Conservation (phyloP, 2,113 vertebrate genomes). For the Microtus oregoni region DNA sequence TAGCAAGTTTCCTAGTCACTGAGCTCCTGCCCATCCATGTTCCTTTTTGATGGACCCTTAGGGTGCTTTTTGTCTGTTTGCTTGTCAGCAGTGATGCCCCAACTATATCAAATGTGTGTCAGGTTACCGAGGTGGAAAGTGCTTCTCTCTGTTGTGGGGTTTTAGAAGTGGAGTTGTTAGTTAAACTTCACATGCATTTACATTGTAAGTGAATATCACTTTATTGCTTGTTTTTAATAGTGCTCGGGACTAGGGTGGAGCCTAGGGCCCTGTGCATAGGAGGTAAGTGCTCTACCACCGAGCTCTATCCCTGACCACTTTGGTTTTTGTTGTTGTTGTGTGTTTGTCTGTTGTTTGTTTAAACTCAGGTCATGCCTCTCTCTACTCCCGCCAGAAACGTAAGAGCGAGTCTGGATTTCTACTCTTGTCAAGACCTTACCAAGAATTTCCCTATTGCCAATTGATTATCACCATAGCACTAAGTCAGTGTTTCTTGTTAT, state of each 20-base stretch:
- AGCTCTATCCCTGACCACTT: not conserved
- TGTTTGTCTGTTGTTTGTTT: not conserved
- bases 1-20: not conserved
- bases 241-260: not conserved
- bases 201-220: not conserved
- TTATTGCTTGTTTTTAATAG: not conserved
- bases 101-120: not conserved
- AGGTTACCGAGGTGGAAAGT: not conserved
- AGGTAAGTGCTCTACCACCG: not conserved
- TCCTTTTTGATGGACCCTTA: not conserved
- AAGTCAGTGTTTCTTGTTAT: slow-evolving; percentile 46
- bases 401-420: not conserved
- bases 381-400: not conserved
- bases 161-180: not conserved
- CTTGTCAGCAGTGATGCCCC: not conserved
- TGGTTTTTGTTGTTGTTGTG: not conserved
- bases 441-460: not conserved
- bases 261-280: not conserved
- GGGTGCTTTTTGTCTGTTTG: not conserved
- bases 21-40: not conserved
- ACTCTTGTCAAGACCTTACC: not conserved
- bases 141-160: not conserved
- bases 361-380: not conserved
- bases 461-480: not conserved
- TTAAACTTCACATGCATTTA: not conserved